These are phyloP conservation scores for Sebastes cheni DNA, from an alignment of 2,797 vertebrate genomes.

Conservation along the genomic window DNA sequence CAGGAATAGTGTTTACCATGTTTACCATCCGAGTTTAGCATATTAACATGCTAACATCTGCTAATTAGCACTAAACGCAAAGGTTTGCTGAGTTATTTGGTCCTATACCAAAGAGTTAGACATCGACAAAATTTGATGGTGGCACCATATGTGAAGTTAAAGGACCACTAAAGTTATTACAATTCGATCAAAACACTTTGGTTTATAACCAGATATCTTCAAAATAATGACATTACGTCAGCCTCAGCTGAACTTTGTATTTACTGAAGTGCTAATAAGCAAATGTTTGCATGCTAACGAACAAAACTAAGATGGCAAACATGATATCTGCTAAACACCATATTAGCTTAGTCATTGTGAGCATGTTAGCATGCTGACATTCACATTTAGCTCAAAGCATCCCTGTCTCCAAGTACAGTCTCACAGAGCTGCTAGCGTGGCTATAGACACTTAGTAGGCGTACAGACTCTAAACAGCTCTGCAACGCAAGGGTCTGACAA, in stretches of 20 bases:
- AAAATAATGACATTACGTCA: neutral
- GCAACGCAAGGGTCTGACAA: neutral
- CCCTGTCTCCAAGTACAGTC: neutral
- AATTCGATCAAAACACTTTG: neutral
- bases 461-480: neutral
- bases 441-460: neutral
- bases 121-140: neutral
- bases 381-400: neutral
- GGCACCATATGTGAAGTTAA: neutral
- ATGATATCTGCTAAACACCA: neutral
- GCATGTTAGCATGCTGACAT: no score
- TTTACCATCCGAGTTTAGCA: neutral
- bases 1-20: neutral
- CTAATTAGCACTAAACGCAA: neutral
- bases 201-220: neutral
- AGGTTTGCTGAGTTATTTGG: neutral
- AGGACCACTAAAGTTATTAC: neutral
- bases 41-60: neutral
- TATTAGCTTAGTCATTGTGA: no score
- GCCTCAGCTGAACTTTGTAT: no score
- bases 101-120: neutral
- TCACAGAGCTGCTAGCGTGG: neutral
- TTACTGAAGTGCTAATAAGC: neutral
- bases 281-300: neutral
- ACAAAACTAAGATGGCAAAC: neutral